Evolutionary conservation across 2,797 vertebrate genomes (phyloP), one percentile per base, ranked within the genome.

Genomic region (Sitta carolinensis): DNA sequence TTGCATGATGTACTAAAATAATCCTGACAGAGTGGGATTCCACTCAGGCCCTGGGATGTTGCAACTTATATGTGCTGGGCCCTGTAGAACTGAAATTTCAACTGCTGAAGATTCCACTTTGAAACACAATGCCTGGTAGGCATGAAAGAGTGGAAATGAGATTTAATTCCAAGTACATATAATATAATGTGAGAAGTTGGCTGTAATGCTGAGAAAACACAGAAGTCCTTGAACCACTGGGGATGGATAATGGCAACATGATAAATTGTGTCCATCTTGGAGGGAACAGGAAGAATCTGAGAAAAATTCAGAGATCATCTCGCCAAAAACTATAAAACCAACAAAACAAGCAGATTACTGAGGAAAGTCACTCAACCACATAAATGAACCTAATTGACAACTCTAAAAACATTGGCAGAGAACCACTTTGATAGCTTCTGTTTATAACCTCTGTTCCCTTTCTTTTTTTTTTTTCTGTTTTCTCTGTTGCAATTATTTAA

Each of bases 1-100:
- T 16, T 51, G 38, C 40, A 36, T 0, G 10, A 43, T 4, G 1
- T 0, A 7, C n/a, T 43, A 63, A 59, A 2, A 3, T 21, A 59
- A 69, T 43, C 72, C 57, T 42, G 34, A 52, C 12, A n/a, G 26
- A 66, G 22, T 4, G 5, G 22, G 45, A 77, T 77, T 85, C 50
- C 45, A 48, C 30, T 51, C 32, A 64, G 52, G 42, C 36, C n/a
- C 52, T 58, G 30, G 22, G 20, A 84, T 66, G 43, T 19, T 23
- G 34, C 11, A 67, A 18, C 0, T 62, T 57, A 27, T 6, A 69
- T 34, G 19, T n/a, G 45, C 4, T 52, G 25, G 61, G 50, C 38
- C 30, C 51, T 5, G 6, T 27, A 26, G 47, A 51, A 80, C 11
- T 54, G 34, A 52, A 84, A 66, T 84, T 48, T 63, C 48, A 63